Base-by-base conservation (phyloP, 2,113 vertebrate species). In the Brachirus orientalis region DNA sequence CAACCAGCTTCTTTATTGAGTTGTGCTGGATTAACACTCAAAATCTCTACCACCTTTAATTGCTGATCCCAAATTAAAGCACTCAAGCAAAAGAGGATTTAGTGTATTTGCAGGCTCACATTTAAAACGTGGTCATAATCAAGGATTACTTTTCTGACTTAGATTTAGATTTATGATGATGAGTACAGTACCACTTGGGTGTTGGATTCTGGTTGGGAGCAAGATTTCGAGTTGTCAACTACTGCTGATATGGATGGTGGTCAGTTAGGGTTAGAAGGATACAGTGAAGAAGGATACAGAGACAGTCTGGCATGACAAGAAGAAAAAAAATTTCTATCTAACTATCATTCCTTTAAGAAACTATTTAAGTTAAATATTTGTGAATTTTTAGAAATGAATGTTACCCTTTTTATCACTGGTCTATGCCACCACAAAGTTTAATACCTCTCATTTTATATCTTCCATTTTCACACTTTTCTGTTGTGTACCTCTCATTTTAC, bases 401-500 rank as follows among this genome's bases (percentile, higher is more conserved):
- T 36, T 28, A 3, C 4, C 48, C 12, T 53, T 69, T 7, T 36
- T 18, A 45, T 43, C 12, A 48, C 3, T 6, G 13, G 13, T 57
- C 7, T 38, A 11, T 48, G 28, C 37, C 13, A 20, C 6, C 37
- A 13, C n/a, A 4, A 22, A 50, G 13, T 59, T 20, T 44, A 40
- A 41, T 16, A 20, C 4, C 13, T 11, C 22, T n/a, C 46, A 5
- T 62, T 47, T 44, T 3, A 28, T 28, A 28, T 28, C 22, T 28
- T 28, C 3, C 22, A 28, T 28, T 28, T 28, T 28, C 22, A 2
- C 22, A 28, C 22, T 28, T 28, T 50, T 36, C 11, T 36, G 3
- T 28, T n/a, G 18, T 20, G 3, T 35, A 53, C 9, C 61, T 64
- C 7, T 14, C 6, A 57, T 45, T 12, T 67, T 79, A 14, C n/a